Evolutionary conservation across 2,888 invertebrate genomes (phyloP), one percentile per base, ranked within the genome.

Genomic region (Cephus pulcher): DNA sequence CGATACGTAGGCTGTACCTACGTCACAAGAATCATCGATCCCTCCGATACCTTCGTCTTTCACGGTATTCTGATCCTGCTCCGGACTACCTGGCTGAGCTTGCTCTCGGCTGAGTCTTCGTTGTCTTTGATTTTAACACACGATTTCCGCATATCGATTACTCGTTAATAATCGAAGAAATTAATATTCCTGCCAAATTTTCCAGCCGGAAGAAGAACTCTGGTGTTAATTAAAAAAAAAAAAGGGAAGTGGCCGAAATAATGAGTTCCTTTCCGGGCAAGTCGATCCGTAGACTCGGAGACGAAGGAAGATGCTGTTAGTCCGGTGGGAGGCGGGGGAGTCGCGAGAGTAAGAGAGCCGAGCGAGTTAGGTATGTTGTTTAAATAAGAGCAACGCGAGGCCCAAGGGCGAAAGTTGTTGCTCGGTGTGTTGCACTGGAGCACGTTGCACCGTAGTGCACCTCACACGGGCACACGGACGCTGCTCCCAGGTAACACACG

Each of bases 351-450:
- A 85, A 88, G 85, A 84, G 86, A 84, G 86, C 88, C 88, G 88
- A 90, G 88, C 89, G 88, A 88, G 90, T 89, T 89, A 87, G 90
- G 90, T 89, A 90, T 90, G 90, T 87, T 89, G 89, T 90, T 90
- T 90, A 88, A 90, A 90, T 89, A 90, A 90, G 90, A 90, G 89
- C 90, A 90, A 87, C 83, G 86, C 86, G 88, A 89, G 83, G 84
- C 83, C 88, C 90, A 90, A 90, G 90, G 90, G 90, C 90, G 89
- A 89, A 89, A 90, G 90, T 89, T 88, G 87, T 87, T 87, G 82
- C 82, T 81, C 78, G 79, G 80, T 75, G 40, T 40, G 40, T 40
- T 40, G 40, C 79, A 32, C 70, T 70, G 70, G 70, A 30, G 70
- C 70, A 70, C 75, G 71, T 30, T 71, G 71, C 71, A 71, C 34